Evolutionary conservation across 1,140 invertebrate genomes (phyloP), one percentile per base, ranked within the genome.

Genomic region (Steinernema khuongi): DNA sequence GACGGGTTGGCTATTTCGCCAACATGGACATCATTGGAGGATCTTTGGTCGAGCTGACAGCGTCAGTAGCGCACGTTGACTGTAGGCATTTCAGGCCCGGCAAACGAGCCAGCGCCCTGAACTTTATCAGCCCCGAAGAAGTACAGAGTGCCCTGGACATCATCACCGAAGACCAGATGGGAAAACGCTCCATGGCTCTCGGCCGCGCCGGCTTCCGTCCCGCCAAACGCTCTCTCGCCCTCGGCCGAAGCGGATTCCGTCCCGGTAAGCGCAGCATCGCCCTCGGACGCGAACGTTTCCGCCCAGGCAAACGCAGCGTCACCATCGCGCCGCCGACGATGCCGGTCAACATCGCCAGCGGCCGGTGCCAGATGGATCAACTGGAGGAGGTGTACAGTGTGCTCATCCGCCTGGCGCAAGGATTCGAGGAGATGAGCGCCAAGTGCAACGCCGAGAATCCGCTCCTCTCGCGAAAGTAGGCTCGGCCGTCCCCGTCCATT

Each of bases 191-290:
- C 33, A 70, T 75, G 11, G 50, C 73, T 0, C 31, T 77, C 18
- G 75, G 75, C 4, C 75, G 75, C 50, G 43, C 67, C 19, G 67
- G 50, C 31, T 77, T 77, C 66, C 75, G 75, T 14, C 75, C 75
- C 4, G 75, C 72, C 26, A 77, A 77, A 28, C 44, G 75, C 1
- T 77, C 75, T 7, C 60, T 77, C 29, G 76, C 76, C 31, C 69
- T 77, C 31, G 76, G 76, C 32, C 22, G 76, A 71, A 22, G 67
- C 19, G 44, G 44, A 11, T 77, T 77, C 28, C 74, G 76, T 32
- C 76, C 76, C 26, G 76, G 76, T 67, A 77, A 77, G 43, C 74
- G 76, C 17, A 66, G 36, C 1, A 69, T 77, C 69, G 76, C 76
- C 1, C 44, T 73, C 17, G 76, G 76, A 31, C 26, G 76, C 17